Evolutionary conservation across 1,140 invertebrate genomes (phyloP), one percentile per base, ranked within the genome.

Genomic region (Acromyrmex charruanus): DNA sequence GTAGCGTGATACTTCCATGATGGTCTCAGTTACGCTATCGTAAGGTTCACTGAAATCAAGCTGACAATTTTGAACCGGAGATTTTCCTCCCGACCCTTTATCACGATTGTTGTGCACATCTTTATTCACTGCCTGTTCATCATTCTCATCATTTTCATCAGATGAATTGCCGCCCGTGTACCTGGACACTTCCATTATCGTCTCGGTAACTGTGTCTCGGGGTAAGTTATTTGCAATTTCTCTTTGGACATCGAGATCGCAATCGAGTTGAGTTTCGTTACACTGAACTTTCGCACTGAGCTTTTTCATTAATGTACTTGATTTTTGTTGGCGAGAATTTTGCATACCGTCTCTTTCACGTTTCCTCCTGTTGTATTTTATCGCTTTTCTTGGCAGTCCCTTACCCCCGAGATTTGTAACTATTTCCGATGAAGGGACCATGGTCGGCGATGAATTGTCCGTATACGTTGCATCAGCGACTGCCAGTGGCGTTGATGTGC

Each of bases 161-260:
- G 21, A 66, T 4, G 75, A 75, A 55, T 93, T 89, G 44, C 89
- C 91, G 35, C 89, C 91, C 0, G 87, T 71, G 81, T 87, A 93
- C 72, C 90, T 94, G 3, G 94, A 95, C 18, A 95, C 93, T 59
- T 95, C 94, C 93, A 94, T 94, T 89, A 94, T 94, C 49, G 93
- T 94, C 75, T 95, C 93, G 7, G 92, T 91, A 12, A 94, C 93
- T 2, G 94, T 93, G 81, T 94, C 94, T 18, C 91, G 91, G n/a
- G 90, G 10, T 6, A 77, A 28, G 75, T 71, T 88, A 5, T 65
- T 35, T 6, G 53, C 39, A 14, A 79, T 5, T 28, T 88, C 74
- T n/a, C 35, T 79, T 39, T 77, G 68, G 16, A 44, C 49, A 49
- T 61, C 85, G 28, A 61, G 61, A n/a, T 80, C 71, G 18, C 51